A percentile compares a stretch with the other conserved stretches of the same genome.
These are phyloP conservation scores for Castor canadensis DNA, from an alignment of 2,113 vertebrate species.

Conservation along the genomic window DNA sequence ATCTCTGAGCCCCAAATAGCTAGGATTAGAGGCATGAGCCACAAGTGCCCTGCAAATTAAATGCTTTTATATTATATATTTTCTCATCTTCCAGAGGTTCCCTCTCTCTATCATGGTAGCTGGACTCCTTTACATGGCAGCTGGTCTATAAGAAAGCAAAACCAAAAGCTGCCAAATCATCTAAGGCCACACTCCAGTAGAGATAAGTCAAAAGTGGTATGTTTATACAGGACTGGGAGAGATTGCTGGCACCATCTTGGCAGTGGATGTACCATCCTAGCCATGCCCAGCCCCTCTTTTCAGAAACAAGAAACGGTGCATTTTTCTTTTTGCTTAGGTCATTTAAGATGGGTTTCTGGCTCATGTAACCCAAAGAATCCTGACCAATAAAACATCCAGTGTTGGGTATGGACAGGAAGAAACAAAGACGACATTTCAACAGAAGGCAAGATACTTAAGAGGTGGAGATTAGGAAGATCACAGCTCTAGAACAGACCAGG, in stretches of 20 bases:
- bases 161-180: neutral
- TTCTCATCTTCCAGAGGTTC: neutral
- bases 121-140: neutral
- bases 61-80: neutral
- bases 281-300: neutral
- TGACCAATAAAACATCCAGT: neutral
- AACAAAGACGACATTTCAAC: neutral
- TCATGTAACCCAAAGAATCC: neutral
- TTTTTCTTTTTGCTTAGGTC: neutral
- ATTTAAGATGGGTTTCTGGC: neutral
- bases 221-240: rapidly evolving
- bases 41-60: neutral
- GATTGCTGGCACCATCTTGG: neutral
- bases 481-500: too few relatives aligned
- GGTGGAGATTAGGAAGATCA: too few relatives aligned
- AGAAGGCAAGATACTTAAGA: neutral
- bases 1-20: too few relatives aligned
- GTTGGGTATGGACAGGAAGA: neutral
- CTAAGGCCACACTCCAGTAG: neutral
- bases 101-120: neutral
- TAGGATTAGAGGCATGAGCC: too few relatives aligned
- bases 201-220: neutral
- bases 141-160: neutral
- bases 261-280: neutral
- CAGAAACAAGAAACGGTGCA: neutral